Base-by-base conservation (phyloP, 2,797 vertebrate species). In the Sebastes vulpes region DNA sequence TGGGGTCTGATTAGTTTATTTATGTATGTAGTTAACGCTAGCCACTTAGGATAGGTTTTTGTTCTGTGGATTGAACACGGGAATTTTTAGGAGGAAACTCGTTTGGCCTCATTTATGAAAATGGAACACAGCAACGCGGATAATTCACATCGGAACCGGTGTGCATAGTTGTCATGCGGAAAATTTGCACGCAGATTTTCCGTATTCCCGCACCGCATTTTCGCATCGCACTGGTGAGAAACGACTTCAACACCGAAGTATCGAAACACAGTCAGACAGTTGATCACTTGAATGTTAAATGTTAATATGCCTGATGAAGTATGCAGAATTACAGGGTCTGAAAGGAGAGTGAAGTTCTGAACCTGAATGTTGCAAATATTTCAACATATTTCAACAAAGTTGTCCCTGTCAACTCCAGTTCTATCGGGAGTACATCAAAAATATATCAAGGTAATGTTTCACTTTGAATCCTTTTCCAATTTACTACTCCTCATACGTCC, bases 251-350 rank as follows among this genome's bases (percentile, higher is more conserved):
- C 53, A 23, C 54, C 6, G 0, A 73, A 59, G 48, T 42, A 77
- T 38, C 57, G 48, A 89, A 81, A 69, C 57, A 50, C 57, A 65
- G 31, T 42, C 18, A 10, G 64, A 66, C 35, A 23, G 23, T 26
- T 23, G 11, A 56, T 38, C 9, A 16, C n/a, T 61, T 58, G 6
- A 65, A 28, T 29, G 63, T 38, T 38, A 23, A 59, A 60, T 73
- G 26, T 72, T 35, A 58, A 68, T 65, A 65, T 65, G 23, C 20
- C 66, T 60, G 66, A 82, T 83, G 61, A 74, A 81, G 10, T 35
- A 10, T 53, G 20, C 20, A 53, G 9, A 29, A 0, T 31, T n/a
- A 58, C 28, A 31, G 18, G 16, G 35, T 53, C 60, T 77, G 57
- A 80, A 75, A n/a, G 6, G 2, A 65, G 4, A 71, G 53, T 38